Evolutionary conservation across 2,797 vertebrate species (phyloP).

Genomic region (Alectoris magna): DNA sequence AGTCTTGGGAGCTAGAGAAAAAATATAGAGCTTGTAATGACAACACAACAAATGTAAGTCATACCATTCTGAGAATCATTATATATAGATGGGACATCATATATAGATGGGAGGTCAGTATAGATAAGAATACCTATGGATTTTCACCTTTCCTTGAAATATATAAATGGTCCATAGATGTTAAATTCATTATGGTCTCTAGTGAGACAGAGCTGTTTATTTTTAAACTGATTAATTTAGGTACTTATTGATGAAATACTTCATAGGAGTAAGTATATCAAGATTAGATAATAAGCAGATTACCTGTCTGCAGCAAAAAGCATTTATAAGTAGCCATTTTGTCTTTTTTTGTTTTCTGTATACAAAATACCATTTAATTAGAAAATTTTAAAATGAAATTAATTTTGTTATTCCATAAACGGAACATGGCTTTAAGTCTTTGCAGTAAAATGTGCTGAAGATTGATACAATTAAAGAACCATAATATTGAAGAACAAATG

Average conservation of each 20-base stretch:
- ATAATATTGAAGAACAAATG: neutral
- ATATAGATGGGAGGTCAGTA: neutral
- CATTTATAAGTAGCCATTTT: neutral
- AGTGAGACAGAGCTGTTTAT: slow-evolving; percentile 19
- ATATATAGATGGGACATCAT: neutral
- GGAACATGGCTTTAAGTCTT: neutral
- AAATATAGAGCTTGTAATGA: neutral
- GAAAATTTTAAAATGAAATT: neutral
- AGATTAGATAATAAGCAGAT: neutral
- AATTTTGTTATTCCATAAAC: neutral
- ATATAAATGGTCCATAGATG: slow-evolving; percentile 15
- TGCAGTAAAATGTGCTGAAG: neutral
- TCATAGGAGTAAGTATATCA: neutral
- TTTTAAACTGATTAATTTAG: slow-evolving; percentile 31
- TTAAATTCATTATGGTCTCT: slow-evolving; percentile 37
- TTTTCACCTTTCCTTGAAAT: slow-evolving; percentile 56
- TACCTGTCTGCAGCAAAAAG: neutral
- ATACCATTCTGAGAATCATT: neutral
- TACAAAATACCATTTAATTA: neutral
- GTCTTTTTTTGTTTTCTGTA: neutral
- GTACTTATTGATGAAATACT: slow-evolving; percentile 24
- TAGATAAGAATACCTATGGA: neutral
- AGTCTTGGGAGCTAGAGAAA: neutral
- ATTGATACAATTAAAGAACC: neutral
- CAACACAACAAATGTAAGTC: neutral